These are phyloP conservation scores for Sorex maritimensis DNA, from an alignment of 2,797 vertebrate genomes.

Conservation along the genomic window DNA sequence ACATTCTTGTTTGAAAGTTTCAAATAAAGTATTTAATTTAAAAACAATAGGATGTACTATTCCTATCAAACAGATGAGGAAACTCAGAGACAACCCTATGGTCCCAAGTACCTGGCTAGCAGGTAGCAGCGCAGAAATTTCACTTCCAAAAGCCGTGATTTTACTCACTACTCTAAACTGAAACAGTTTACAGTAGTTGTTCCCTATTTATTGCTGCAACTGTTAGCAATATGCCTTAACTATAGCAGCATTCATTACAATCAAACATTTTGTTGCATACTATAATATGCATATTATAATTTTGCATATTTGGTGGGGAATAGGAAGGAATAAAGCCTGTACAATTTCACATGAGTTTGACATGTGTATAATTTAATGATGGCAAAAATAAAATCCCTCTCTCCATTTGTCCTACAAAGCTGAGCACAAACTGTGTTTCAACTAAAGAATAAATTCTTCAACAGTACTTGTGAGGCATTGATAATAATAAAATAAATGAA, in stretches of 20 bases:
- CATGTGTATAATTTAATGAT: neutral
- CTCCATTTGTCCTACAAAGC: slow-evolving; percentile 43
- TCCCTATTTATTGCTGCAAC: slow-evolving; percentile 50
- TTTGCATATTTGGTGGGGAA: slow-evolving; percentile 33
- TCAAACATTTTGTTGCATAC: slow-evolving; percentile 47
- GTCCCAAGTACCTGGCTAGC: neutral
- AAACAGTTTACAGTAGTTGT: slow-evolving; percentile 35
- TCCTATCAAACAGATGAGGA: neutral
- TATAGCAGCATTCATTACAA: slow-evolving; percentile 50
- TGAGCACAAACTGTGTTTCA: neutral
- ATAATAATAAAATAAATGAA: slow-evolving; percentile 12
- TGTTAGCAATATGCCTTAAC: slow-evolving; percentile 43
- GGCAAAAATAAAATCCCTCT: slow-evolving; percentile 50
- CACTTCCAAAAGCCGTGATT: slow-evolving; percentile 1
- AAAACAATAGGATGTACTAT: neutral
- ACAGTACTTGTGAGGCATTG: neutral
- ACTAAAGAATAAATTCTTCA: neutral
- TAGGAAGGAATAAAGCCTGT: neutral
- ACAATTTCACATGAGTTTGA: slow-evolving; percentile 31
- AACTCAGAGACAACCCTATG: neutral
- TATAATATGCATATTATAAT: slow-evolving; percentile 25
- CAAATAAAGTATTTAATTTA: slow-evolving; percentile 39
- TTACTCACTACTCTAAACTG: slow-evolving; percentile 53
- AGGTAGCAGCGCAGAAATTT: neutral
- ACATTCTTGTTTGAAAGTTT: neutral